phyloP scores from a whole-genome alignment of 2,113 vertebrate genomes.

The Phalacrocorax pelagicus region DNA sequence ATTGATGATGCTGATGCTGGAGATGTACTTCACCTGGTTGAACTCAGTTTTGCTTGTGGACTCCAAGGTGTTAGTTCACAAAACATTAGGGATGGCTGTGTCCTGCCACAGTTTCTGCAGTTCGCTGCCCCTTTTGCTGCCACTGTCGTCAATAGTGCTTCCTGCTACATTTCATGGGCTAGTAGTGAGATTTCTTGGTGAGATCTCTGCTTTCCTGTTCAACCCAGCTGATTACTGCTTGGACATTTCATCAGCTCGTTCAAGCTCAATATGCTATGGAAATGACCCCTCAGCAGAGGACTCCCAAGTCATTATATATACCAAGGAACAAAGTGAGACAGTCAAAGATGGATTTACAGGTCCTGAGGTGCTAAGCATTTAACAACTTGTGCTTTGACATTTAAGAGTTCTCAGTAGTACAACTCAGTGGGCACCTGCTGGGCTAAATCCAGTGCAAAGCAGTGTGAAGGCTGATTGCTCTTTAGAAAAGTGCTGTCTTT shows the following conservation, averaged over 20 bases:
- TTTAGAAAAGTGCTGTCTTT: neutral
- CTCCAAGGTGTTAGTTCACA: neutral
- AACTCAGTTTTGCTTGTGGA: neutral
- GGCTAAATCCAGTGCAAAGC: neutral
- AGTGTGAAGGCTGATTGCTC: neutral
- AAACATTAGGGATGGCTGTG: neutral
- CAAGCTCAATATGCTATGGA: neutral
- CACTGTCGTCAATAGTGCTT: neutral
- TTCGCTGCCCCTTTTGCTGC: neutral
- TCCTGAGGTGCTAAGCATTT: neutral
- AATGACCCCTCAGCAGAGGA: neutral
- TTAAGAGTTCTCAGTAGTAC: neutral
- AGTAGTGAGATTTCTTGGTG: neutral
- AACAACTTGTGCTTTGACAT: neutral
- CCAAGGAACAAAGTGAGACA: neutral
- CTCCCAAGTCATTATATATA: neutral
- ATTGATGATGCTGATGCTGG: neutral
- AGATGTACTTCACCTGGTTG: accelerated
- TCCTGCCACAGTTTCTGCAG: neutral
- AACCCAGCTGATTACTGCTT: accelerated
- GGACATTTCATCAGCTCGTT: neutral
- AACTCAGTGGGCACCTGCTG: neutral
- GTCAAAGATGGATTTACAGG: neutral
- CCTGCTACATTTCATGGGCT: neutral
- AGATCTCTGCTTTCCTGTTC: neutral